phyloP scores from a whole-genome alignment of 2,888 invertebrate species.

The Baccha elongata region DNA sequence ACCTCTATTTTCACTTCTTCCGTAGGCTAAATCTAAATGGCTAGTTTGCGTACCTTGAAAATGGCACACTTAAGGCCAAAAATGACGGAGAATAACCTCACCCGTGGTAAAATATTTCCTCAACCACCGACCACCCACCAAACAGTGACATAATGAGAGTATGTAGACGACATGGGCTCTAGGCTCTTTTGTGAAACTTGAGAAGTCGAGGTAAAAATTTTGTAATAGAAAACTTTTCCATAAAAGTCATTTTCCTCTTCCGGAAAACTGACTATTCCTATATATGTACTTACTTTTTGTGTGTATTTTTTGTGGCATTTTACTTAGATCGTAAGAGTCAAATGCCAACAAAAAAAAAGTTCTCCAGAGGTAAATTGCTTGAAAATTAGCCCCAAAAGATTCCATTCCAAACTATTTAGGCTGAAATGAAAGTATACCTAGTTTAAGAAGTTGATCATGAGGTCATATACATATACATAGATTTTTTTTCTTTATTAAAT shows the following conservation, averaged over 20 bases:
- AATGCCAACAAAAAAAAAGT: constrained; percentile 13
- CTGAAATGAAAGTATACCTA: constrained; percentile 35
- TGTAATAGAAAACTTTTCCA: constrained; percentile 61
- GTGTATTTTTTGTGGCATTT: constrained; percentile 29
- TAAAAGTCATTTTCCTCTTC: constrained; percentile 55
- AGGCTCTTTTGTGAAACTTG: neutral
- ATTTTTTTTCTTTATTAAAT: constrained; percentile 32
- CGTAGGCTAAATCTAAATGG: constrained; percentile 41
- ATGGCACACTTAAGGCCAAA: constrained; percentile 36
- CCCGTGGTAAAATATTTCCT: neutral
- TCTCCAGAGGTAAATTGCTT: constrained; percentile 67
- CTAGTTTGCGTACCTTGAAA: constrained; percentile 54
- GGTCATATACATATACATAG: neutral
- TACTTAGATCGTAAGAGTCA: constrained; percentile 30
- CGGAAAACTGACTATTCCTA: constrained; percentile 39
- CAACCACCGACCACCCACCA: neutral
- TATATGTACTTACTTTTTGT: neutral
- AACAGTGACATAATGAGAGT: constrained; percentile 35
- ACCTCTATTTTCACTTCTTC: constrained; percentile 47
- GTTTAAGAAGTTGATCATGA: constrained; percentile 2
- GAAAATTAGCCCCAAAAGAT: constrained; percentile 69
- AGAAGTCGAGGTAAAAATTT: constrained; percentile 45
- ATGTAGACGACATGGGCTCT: constrained; percentile 28
- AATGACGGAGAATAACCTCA: neutral
- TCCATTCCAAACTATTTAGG: constrained; percentile 68